phyloP scores from a whole-genome alignment of 2,797 vertebrate genomes.

The Hephaestus fuliginosus region DNA sequence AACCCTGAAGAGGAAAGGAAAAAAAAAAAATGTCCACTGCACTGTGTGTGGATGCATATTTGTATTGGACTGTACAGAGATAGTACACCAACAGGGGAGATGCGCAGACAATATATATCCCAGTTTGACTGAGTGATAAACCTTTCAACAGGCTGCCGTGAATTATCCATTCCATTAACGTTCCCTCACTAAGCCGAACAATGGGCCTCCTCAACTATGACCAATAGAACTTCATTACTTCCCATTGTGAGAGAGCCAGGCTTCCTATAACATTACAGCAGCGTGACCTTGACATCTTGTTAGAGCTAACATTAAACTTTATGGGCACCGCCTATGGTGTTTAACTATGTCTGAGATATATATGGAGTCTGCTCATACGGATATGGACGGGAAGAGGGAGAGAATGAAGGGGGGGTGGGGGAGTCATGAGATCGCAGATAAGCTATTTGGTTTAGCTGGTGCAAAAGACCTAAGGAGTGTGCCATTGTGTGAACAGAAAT shows the following conservation, averaged over 20 bases:
- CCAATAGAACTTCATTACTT: constrained; percentile 79
- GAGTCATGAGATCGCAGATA: constrained; percentile 52
- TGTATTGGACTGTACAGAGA: constrained; percentile 48
- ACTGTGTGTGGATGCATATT: constrained; percentile 12
- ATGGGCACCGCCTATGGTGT: constrained; percentile 69
- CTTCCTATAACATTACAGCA: constrained; percentile 73
- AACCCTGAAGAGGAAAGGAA: neutral
- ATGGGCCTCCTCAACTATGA: constrained; percentile 73
- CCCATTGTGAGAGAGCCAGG: constrained; percentile 64
- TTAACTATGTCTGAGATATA: constrained; percentile 77
- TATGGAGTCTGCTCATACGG: constrained; percentile 71
- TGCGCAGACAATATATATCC: constrained; percentile 69
- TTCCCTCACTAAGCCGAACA: constrained; percentile 67
- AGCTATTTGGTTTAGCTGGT: constrained; percentile 36
- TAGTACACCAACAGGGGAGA: constrained; percentile 42
- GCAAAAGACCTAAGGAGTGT: constrained; percentile 20
- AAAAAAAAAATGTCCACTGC: constrained; percentile 10
- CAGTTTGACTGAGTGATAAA: constrained; percentile 78
- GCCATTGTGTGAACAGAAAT: constrained; percentile 41
- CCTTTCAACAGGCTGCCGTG: constrained; percentile 74
- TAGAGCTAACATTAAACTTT: constrained; percentile 82
- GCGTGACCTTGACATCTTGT: constrained; percentile 83
- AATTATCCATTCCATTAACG: constrained; percentile 82
- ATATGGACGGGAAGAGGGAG: constrained; percentile 40
- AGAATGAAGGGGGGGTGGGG: neutral